A percentile compares a stretch with the other conserved stretches of the same genome.
Conservation (phyloP, 1,140 invertebrate genomes). For the Pseudomyrmex sp. region DNA sequence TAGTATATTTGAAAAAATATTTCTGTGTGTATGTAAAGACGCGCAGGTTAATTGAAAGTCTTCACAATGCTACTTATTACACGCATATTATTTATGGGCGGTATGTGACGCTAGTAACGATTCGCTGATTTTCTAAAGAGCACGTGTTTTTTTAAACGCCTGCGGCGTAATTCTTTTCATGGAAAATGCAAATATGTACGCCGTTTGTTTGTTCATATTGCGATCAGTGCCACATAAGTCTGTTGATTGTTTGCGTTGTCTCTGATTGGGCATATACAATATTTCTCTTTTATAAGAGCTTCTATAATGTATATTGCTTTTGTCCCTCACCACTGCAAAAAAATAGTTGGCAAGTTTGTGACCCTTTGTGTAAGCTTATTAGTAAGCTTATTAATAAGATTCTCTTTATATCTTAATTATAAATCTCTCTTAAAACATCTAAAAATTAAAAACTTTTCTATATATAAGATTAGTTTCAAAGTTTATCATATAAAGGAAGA, state of each 20-base stretch:
- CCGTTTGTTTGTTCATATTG: slow-evolving; percentile 54
- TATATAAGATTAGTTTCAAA: no score
- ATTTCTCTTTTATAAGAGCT: no score
- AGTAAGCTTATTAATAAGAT: no score
- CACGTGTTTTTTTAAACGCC: background rate
- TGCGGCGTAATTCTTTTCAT: slow-evolving; percentile 33
- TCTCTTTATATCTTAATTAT: no score
- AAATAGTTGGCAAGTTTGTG: no score
- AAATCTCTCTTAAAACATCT: no score
- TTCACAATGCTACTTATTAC: background rate
- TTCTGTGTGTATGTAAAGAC: background rate
- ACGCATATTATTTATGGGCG: slow-evolving; percentile 8
- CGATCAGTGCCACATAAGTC: slow-evolving; percentile 42
- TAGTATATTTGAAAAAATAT: no score
- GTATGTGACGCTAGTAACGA: slow-evolving; percentile 7
- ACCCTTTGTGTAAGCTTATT: no score
- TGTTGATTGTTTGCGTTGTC: slow-evolving; percentile 26
- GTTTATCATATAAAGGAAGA: no score
- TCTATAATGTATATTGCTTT: no score
- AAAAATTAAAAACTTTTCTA: no score
- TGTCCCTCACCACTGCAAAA: background rate
- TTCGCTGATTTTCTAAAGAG: slow-evolving; percentile 53
- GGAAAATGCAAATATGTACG: slow-evolving; percentile 47
- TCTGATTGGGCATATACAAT: background rate
- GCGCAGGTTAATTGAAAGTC: slow-evolving; percentile 22